Conservation (phyloP, 2,113 vertebrate species). For the Mustela lutreola region DNA sequence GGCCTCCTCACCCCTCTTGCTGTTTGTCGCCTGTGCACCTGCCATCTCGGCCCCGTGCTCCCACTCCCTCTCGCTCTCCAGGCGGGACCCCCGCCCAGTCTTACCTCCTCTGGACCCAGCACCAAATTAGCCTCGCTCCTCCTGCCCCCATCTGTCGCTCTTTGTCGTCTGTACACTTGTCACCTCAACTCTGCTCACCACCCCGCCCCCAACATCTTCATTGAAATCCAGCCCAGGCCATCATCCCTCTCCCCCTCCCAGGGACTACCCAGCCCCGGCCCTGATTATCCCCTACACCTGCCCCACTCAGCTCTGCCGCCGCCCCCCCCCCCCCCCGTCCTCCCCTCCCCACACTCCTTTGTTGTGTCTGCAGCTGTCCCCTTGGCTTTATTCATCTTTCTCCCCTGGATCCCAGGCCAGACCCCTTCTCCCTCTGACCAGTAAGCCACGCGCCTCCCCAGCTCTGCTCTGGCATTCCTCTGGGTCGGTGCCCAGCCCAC, state of each 20-base stretch:
- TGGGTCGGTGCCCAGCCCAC: not conserved
- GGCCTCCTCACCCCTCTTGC: not conserved
- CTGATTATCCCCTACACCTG: not conserved
- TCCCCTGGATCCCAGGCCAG: constrained; percentile 74
- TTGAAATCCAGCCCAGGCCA: not conserved
- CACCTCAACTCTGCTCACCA: constrained; percentile 6
- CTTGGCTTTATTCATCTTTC: not conserved
- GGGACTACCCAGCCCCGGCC: fast-evolving
- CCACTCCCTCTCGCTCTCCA: not conserved
- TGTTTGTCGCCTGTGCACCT: constrained; percentile 63
- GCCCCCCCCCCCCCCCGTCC: not conserved
- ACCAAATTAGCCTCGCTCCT: not conserved
- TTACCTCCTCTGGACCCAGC: not conserved
- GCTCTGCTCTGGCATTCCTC: not conserved
- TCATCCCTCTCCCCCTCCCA: not conserved
- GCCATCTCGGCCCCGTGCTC: not conserved
- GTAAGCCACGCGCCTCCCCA: constrained; percentile 46
- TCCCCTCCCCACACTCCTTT: not conserved
- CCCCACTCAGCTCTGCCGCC: not conserved
- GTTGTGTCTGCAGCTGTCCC: constrained; percentile 56
- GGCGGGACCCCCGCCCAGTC: not conserved
- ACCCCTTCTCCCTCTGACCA: constrained; percentile 80
- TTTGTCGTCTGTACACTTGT: constrained; percentile 68
- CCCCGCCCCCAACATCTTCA: not conserved
- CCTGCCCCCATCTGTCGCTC: not conserved